Conservation (phyloP, 2,797 vertebrate genomes). For the Holocentrus rufus region DNA sequence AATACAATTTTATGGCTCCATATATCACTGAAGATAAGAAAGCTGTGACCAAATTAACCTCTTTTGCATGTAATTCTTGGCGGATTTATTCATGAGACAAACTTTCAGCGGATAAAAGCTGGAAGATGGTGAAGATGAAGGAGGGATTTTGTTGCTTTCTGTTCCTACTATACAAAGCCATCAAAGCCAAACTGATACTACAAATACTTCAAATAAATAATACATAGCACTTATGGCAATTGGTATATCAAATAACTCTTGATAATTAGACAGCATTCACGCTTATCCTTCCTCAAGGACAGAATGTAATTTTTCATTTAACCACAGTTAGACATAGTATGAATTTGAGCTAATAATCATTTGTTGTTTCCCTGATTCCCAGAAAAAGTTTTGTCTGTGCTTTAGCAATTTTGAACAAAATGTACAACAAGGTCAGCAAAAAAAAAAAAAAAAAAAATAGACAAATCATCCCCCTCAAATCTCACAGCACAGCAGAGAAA, state of each 20-base stretch:
- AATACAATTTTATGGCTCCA: background rate
- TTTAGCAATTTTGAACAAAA: slow-evolving; percentile 45
- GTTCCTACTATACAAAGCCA: no score
- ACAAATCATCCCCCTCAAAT: slow-evolving; percentile 68
- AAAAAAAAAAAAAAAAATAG: slow-evolving; percentile 62
- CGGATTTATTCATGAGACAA: no score
- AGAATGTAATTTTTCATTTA: slow-evolving; percentile 4
- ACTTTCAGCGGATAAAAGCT: no score
- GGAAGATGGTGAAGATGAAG: no score
- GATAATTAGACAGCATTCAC: background rate
- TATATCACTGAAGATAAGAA: background rate
- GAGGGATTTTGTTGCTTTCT: no score
- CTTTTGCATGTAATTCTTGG: no score
- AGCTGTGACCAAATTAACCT: background rate
- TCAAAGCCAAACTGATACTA: no score
- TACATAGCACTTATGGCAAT: no score
- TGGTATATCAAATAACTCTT: background rate
- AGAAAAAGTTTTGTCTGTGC: slow-evolving; percentile 20
- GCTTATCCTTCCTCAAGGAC: background rate
- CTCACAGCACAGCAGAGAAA: slow-evolving; percentile 47
- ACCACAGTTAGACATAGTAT: background rate
- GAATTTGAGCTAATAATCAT: background rate
- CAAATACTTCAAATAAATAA: no score
- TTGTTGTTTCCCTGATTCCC: background rate
- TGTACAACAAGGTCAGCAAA: slow-evolving; percentile 55